These are phyloP conservation scores for Cydia fagiglandana DNA, from an alignment of 1,140 invertebrate species.

Conservation along the genomic window DNA sequence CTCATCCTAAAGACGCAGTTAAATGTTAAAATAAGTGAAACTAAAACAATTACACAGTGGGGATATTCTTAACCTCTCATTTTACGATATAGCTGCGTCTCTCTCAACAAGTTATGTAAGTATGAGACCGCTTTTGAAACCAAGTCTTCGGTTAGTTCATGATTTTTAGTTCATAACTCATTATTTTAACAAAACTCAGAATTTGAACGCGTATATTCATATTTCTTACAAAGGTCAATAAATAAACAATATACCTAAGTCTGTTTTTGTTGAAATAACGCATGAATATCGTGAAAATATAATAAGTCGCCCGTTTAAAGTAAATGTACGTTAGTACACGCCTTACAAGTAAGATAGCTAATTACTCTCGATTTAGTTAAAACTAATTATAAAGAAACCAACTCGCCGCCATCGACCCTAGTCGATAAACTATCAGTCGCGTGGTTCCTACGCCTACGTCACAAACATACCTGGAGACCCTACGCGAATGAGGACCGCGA, in stretches of 20 bases:
- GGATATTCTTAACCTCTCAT: not conserved
- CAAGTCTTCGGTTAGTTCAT: constrained; percentile 9
- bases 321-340: constrained; percentile 24
- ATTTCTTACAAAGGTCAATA: not conserved
- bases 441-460: constrained; percentile 17
- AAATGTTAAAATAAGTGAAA: not conserved
- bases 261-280: not conserved
- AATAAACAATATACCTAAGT: not conserved
- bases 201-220: not conserved
- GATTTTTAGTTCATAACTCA: not conserved
- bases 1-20: not conserved
- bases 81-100: not conserved
- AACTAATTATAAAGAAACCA: constrained; percentile 25
- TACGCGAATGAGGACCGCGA: not conserved
- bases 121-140: not conserved
- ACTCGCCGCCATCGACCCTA: constrained; percentile 8
- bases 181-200: not conserved
- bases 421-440: constrained; percentile 15
- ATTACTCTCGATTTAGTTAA: constrained; percentile 27
- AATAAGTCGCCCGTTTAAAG: constrained; percentile 12
- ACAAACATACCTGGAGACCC: not conserved
- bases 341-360: constrained; percentile 11
- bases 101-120: not conserved
- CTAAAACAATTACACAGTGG: not conserved
- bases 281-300: not conserved